A percentile compares a stretch with the other conserved stretches of the same genome.
phyloP scores from a whole-genome alignment of 2,797 vertebrate genomes.

The Coregonus suidteri region DNA sequence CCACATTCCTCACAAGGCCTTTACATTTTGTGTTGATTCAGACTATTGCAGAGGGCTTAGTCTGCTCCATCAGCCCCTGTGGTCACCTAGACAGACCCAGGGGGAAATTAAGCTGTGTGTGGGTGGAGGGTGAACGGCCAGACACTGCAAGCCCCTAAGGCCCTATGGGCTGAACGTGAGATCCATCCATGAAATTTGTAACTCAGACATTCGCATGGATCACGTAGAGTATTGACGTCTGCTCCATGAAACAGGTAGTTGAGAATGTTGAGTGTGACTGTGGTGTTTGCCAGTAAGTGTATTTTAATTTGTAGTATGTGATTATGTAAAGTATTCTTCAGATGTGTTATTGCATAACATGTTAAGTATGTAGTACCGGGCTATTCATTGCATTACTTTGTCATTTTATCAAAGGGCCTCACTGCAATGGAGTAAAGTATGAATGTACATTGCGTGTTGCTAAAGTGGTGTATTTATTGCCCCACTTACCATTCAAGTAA shows the following conservation, averaged over 20 bases:
- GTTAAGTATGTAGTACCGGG: not conserved
- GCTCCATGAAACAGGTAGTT: too few relatives aligned
- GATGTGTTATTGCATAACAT: not conserved
- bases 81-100: not conserved
- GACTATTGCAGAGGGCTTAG: conserved; percentile 9
- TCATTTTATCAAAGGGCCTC: too few relatives aligned
- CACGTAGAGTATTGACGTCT: not conserved
- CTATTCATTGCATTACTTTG: too few relatives aligned
- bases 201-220: not conserved
- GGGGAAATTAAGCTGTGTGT: not conserved
- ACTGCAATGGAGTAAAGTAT: too few relatives aligned
- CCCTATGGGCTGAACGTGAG: not conserved
- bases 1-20: conserved; percentile 3
- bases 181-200: not conserved
- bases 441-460: too few relatives aligned
- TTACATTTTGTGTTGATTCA: conserved; percentile 30
- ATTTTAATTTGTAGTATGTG: not conserved
- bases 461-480: too few relatives aligned
- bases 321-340: not conserved
- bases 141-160: not conserved
- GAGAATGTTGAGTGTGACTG: not conserved
- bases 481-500: too few relatives aligned
- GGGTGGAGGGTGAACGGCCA: not conserved
- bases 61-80: conserved; percentile 15
- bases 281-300: not conserved